A percentile compares a stretch with the other conserved stretches of the same genome.
These are phyloP conservation scores for Microcaecilia unicolor DNA, from an alignment of 2,797 vertebrate species.

Conservation along the genomic window DNA sequence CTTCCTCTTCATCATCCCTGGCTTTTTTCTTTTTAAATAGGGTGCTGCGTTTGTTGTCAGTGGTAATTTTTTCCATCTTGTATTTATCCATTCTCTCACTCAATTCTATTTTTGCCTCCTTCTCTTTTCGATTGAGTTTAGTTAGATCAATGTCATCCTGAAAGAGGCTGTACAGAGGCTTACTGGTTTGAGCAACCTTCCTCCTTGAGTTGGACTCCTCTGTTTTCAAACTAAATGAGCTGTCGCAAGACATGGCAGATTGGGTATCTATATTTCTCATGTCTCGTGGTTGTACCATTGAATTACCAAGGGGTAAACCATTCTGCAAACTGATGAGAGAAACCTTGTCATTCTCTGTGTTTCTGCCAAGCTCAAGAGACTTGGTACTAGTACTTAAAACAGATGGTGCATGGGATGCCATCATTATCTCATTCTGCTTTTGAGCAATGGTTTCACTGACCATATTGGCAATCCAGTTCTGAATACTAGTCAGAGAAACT, in stretches of 20 bases:
- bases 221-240: neutral
- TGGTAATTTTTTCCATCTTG: constrained; percentile 79
- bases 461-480: constrained; percentile 89
- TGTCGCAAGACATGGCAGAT: constrained; percentile 47
- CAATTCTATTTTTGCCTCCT: constrained; percentile 76
- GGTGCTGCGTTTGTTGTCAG: constrained; percentile 84
- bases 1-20: constrained; percentile 53
- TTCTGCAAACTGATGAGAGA: constrained; percentile 63
- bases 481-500: constrained; percentile 81
- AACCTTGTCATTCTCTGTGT: constrained; percentile 60
- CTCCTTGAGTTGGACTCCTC: constrained; percentile 14
- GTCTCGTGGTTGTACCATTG: constrained; percentile 20
- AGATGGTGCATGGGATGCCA: constrained; percentile 55
- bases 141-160: constrained; percentile 79
- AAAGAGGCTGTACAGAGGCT: constrained; percentile 84
- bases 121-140: constrained; percentile 76
- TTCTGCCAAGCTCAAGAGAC: constrained; percentile 31
- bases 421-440: constrained; percentile 79
- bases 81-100: constrained; percentile 79
- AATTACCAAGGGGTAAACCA: constrained; percentile 44
- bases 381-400: constrained; percentile 45
- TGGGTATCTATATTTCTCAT: constrained; percentile 33
- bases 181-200: constrained; percentile 65
- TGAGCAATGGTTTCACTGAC: constrained; percentile 87
- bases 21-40: constrained; percentile 88